Evolutionary conservation across 2,888 invertebrate species (phyloP).

Genomic region (Sinodicranocentrus sp.): DNA sequence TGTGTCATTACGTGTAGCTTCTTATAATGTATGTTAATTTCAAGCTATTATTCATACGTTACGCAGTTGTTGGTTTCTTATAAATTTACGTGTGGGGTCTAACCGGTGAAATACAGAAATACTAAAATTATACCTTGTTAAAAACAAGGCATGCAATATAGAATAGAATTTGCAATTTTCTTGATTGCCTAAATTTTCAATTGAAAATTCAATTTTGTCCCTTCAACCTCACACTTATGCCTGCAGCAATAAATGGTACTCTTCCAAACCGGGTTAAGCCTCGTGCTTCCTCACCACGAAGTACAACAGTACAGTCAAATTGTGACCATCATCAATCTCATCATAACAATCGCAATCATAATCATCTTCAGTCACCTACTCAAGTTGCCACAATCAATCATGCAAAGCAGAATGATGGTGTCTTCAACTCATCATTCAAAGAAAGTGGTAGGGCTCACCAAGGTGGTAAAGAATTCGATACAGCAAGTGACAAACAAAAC

Average conservation of each 20-base stretch:
- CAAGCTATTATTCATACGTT: no score
- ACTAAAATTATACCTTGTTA: no score
- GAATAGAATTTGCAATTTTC: no score
- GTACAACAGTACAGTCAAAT: not conserved
- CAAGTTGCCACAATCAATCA: not conserved
- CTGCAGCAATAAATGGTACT: slow-evolving; percentile 17
- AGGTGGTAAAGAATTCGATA: slow-evolving; percentile 15
- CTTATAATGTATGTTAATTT: no score
- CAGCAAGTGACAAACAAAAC: slow-evolving; percentile 38
- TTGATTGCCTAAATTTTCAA: no score
- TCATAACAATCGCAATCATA: slow-evolving; percentile 7
- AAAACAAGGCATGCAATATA: no score
- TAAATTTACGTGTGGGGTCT: no score
- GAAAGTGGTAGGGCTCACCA: not conserved
- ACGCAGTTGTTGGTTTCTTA: no score
- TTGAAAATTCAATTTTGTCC: not conserved
- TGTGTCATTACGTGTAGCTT: not conserved
- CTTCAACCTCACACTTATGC: slow-evolving; percentile 11
- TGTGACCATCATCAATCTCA: slow-evolving; percentile 4
- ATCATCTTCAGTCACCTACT: not conserved
- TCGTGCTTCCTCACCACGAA: slow-evolving; percentile 20
- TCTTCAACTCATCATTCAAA: not conserved
- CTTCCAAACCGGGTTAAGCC: slow-evolving; percentile 41
- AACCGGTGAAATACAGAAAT: no score
- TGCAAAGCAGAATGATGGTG: not conserved